Evolutionary conservation across 2,113 vertebrate genomes (phyloP), one percentile per base, ranked within the genome.

Genomic region (Camelus dromedarius): DNA sequence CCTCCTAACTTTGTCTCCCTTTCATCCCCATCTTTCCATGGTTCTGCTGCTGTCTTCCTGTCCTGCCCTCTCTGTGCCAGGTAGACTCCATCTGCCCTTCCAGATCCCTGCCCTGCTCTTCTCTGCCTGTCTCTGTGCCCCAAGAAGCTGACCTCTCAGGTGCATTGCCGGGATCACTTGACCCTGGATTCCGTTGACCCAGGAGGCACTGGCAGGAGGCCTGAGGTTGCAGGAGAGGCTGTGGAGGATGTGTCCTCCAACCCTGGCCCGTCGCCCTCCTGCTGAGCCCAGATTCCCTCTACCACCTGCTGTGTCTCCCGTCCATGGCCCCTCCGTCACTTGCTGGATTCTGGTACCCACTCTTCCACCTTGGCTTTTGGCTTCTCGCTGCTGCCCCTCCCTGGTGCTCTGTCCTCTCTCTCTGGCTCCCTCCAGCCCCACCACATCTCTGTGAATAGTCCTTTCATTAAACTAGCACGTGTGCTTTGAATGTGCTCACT

Each of bases 211-310:
- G 60, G 48, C 15, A 66, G 38, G 35, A 69, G 54, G 1, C 22
- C 15, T 0, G 4, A 32, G 42, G 66, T 30, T 9, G 2, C 30
- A 38, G 32, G 4, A 22, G 38, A 1, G 0, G 28, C 8, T 3
- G 60, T 26, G 32, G 6, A 20, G 38, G 67, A 0, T 2, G 75
- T 4, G 7, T 13, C 60, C 32, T 10, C 18, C 11, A 3, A 16
- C 19, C 18, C 77, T 8, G 1, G 6, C 20, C 48, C 52, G 28
- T 11, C 11, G 18, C 18, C 14, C 2, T 58, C 19, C 28, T 15
- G 1, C 7, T 4, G 6, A 20, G 30, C 15, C 28, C 66, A 11
- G 6, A 38, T 28, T 10, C 48, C 56, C 18, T 54, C 35, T 18
- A 16, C 50, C 12, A 1, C 0, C n/a, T n/a, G 30, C 70, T 15